Evolutionary conservation across 2,888 invertebrate species (phyloP).

Genomic region (Melinaea marsaeus): DNA sequence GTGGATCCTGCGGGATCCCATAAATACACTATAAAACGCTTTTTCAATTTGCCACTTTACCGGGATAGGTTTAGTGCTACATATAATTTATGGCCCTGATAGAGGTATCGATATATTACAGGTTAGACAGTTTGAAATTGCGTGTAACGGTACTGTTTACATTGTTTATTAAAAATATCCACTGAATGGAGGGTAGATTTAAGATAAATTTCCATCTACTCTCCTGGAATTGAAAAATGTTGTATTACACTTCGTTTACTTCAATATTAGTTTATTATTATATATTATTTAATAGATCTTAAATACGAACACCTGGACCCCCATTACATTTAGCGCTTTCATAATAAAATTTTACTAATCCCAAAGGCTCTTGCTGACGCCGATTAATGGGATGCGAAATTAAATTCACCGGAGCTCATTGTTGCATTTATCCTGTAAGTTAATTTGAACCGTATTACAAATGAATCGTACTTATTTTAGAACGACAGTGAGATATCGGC

Average conservation of each 20-base stretch:
- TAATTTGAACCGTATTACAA: conserved; percentile 43
- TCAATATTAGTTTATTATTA: not conserved
- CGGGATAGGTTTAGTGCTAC: conserved; percentile 33
- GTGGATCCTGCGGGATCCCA: conserved; percentile 42
- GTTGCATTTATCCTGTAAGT: conserved; percentile 51
- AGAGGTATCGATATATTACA: conserved; percentile 16
- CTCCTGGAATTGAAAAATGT: not conserved
- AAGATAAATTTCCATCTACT: not conserved
- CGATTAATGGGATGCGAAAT: conserved; percentile 71
- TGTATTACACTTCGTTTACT: not conserved
- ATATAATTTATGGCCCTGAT: conserved; percentile 38
- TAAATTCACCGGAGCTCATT: conserved; percentile 66
- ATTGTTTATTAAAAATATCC: conserved; percentile 6
- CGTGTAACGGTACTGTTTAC: conserved; percentile 4
- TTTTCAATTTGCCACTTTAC: conserved; percentile 61
- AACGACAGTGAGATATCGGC: conserved; percentile 26
- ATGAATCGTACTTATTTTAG: conserved; percentile 44
- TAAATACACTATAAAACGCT: conserved; percentile 60
- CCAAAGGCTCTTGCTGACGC: conserved; percentile 57
- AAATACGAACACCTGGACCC: conserved; percentile 19
- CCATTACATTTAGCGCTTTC: conserved; percentile 41
- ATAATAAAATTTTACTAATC: conserved; percentile 67
- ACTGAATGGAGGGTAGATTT: not conserved
- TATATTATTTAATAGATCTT: not conserved
- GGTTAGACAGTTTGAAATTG: conserved; percentile 14